These are phyloP conservation scores for Spisula solida DNA, from an alignment of 2,888 invertebrate species.

Conservation along the genomic window DNA sequence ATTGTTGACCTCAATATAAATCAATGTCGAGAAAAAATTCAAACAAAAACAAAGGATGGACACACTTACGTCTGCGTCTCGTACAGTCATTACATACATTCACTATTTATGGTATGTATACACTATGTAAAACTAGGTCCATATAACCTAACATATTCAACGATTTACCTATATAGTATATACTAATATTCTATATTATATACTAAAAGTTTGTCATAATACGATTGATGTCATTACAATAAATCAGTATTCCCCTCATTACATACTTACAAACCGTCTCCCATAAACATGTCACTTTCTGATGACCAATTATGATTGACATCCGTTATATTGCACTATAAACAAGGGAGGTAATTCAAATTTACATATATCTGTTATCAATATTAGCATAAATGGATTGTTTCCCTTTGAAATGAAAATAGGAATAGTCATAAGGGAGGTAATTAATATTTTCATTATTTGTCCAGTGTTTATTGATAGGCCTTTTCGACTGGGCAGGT, in stretches of 20 bases:
- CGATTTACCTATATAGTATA: not conserved
- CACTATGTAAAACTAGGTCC: not conserved
- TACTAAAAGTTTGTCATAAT: not conserved
- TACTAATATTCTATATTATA: too few species aligned
- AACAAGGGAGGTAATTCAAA: constrained; percentile 20
- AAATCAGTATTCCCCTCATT: not conserved
- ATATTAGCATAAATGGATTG: not conserved
- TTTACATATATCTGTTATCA: not conserved
- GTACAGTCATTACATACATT: not conserved
- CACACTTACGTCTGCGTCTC: not conserved
- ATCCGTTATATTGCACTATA: not conserved
- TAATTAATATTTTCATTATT: too few species aligned
- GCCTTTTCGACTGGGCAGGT: too few species aligned
- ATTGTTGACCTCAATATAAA: not conserved
- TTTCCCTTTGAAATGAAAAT: constrained; percentile 4
- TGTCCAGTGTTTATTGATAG: too few species aligned
- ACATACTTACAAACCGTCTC: not conserved
- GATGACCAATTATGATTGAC: constrained; percentile 21
- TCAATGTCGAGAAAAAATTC: not conserved
- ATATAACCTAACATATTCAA: not conserved
- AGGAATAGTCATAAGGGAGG: too few species aligned
- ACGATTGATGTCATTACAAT: not conserved
- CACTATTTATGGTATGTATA: not conserved
- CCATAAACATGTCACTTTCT: constrained; percentile 1
- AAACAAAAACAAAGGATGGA: constrained; percentile 7